phyloP scores from a whole-genome alignment of 1,140 invertebrate species.

The Pachypeltis micranthus region DNA sequence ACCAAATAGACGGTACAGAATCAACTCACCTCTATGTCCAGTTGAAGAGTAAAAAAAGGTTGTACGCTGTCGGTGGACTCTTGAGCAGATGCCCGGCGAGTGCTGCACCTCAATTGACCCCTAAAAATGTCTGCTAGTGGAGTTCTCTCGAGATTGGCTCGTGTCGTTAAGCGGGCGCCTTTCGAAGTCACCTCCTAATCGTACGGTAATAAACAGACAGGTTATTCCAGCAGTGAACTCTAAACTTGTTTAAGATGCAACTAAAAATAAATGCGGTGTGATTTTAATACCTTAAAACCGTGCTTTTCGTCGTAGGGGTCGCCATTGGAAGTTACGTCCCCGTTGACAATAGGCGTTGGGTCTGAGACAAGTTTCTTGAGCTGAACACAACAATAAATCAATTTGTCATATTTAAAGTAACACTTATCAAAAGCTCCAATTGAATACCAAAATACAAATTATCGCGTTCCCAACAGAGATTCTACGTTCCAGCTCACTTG shows the following conservation, averaged over 20 bases:
- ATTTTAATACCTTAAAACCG: conserved; percentile 55
- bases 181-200: conserved; percentile 48
- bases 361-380: conserved; percentile 51
- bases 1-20: no score
- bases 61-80: conserved; percentile 67
- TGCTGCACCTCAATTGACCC: conserved; percentile 72
- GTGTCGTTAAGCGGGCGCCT: conserved; percentile 70
- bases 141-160: conserved; percentile 67
- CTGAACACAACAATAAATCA: conserved; percentile 36
- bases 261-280: no score
- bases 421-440: not conserved
- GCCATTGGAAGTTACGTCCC: conserved; percentile 38
- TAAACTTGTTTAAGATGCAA: no score
- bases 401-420: not conserved
- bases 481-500: no score
- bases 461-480: not conserved
- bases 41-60: conserved; percentile 85
- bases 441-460: not conserved
- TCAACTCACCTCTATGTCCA: conserved; percentile 76
- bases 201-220: not conserved
- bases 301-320: conserved; percentile 34
- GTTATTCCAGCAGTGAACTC: no score
- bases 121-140: conserved; percentile 86
- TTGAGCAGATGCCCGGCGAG: conserved; percentile 54
- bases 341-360: conserved; percentile 33